These are phyloP conservation scores for Chitala chitala DNA, from an alignment of 2,113 vertebrate species.

Conservation along the genomic window DNA sequence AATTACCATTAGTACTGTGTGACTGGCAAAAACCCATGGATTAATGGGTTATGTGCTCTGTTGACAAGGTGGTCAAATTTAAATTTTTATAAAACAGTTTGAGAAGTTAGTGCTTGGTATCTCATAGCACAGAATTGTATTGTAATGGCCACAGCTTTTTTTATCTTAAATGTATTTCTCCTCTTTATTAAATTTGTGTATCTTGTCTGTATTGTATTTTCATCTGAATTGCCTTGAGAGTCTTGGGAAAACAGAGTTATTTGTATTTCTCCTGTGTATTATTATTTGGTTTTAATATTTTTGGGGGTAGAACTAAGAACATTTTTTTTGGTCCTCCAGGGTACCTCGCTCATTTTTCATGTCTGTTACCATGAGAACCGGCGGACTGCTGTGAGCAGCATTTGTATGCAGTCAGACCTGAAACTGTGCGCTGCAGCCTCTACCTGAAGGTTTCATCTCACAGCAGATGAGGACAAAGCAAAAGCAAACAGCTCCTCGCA, in stretches of 20 bases:
- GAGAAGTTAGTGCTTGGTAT: not conserved
- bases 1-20: not conserved
- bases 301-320: not conserved
- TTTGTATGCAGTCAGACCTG: too few relatives aligned
- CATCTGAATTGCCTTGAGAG: not conserved
- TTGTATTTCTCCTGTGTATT: not conserved
- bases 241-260: not conserved
- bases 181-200: not conserved
- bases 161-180: not conserved
- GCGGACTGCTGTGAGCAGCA: too few relatives aligned
- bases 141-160: not conserved
- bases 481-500: too few relatives aligned
- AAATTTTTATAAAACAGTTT: too few relatives aligned
- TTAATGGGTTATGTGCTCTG: too few relatives aligned
- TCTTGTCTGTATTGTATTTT: not conserved
- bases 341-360: not conserved
- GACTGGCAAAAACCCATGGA: too few relatives aligned
- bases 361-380: not conserved
- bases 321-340: not conserved
- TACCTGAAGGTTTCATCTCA: too few relatives aligned
- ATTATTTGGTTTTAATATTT: not conserved
- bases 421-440: too few relatives aligned
- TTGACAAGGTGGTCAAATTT: too few relatives aligned
- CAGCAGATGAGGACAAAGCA: too few relatives aligned
- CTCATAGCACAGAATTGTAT: not conserved